Evolutionary conservation across 30 jellyfish, hydroid and myxozoan genomes (phyloP).

Genomic region (Chironex yamaguchii): DNA sequence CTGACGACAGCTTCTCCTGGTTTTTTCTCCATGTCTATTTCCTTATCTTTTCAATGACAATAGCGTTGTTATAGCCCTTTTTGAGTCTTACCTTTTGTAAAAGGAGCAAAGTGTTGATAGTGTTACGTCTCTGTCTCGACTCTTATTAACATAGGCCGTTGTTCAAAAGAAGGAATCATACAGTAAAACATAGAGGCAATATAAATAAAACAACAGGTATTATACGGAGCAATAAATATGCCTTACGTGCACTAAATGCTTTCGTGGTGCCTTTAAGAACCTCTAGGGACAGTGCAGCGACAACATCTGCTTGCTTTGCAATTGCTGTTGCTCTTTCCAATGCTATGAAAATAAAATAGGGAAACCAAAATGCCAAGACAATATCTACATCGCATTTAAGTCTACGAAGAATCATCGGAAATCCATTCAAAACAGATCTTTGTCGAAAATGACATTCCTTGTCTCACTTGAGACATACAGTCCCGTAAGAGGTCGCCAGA

Average conservation of each 20-base stretch:
- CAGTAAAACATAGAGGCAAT: not conserved
- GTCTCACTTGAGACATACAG: no score
- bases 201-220: not conserved
- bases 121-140: no score
- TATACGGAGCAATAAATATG: no score
- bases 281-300: slow-evolving; percentile 91
- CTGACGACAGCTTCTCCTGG: no score
- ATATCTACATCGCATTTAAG: not conserved
- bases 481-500: no score
- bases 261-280: slow-evolving; percentile 91
- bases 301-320: slow-evolving; percentile 87
- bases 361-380: not conserved
- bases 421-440: not conserved
- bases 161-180: not conserved
- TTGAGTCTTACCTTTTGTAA: no score
- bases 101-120: no score
- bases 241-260: slow-evolving; percentile 78
- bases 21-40: no score
- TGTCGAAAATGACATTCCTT: not conserved
- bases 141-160: no score
- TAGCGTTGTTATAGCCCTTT: no score
- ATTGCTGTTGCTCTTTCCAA: slow-evolving; percentile 79
- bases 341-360: slow-evolving; percentile 26
- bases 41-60: no score
- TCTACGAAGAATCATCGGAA: not conserved